phyloP scores from a whole-genome alignment of 2,797 vertebrate genomes.

The Channa striata region DNA sequence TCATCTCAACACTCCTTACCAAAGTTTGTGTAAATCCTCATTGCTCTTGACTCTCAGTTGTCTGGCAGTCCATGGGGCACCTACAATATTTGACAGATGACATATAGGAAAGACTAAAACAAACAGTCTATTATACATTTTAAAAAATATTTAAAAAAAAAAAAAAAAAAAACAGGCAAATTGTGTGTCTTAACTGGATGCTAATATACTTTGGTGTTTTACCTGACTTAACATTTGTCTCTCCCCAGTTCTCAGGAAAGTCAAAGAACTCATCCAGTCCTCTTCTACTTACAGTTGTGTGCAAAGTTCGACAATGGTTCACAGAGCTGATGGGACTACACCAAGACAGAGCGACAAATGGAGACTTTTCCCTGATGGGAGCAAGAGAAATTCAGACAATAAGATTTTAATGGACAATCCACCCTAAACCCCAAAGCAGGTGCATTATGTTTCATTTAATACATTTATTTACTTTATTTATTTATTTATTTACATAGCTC shows the following conservation, averaged over 20 bases:
- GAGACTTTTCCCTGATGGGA: constrained; percentile 40
- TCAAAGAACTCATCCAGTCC: constrained; percentile 97
- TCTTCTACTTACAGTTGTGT: constrained; percentile 83
- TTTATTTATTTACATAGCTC: too few species aligned
- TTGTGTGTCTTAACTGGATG: too few species aligned
- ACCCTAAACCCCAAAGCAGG: not conserved
- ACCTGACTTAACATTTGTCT: constrained; percentile 93
- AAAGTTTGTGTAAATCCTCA: constrained; percentile 97
- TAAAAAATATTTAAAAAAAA: too few species aligned
- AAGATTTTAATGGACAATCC: not conserved
- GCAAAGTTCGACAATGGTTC: constrained; percentile 79
- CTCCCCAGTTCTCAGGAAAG: constrained; percentile 92
- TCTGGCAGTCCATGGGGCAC: constrained; percentile 92
- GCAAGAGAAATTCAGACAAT: constrained; percentile 9
- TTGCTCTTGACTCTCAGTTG: constrained; percentile 93
- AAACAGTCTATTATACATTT: too few species aligned
- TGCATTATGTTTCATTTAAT: not conserved
- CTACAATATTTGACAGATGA: constrained; percentile 74
- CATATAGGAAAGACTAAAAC: not conserved
- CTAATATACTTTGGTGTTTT: constrained; percentile 29
- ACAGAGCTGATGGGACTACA: constrained; percentile 31
- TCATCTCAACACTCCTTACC: constrained; percentile 81
- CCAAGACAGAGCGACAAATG: not conserved
- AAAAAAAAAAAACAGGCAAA: not conserved
- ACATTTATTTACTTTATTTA: too few species aligned